Evolutionary conservation across 2,113 vertebrate genomes (phyloP), one percentile per base, ranked within the genome.

Genomic region (Myrmecophaga tridactyla): DNA sequence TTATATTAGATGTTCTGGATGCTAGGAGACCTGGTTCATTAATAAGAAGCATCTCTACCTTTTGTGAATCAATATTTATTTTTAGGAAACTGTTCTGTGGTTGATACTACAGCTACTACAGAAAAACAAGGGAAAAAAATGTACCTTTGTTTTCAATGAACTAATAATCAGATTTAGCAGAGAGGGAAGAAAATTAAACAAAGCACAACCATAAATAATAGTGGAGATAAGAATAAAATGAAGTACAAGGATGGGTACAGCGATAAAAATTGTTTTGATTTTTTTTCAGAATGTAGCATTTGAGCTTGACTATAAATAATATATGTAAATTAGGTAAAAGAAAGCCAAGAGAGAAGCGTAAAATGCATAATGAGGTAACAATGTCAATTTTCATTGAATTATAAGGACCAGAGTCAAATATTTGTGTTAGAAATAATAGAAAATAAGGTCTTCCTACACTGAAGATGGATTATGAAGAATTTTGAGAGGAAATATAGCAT

Each of bases 281-380:
- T 76, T 84, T 62, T 56, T 46, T 43, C 1, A n/a, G 18, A 65
- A 70, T 46, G 23, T n/a, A 11, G 9, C 5, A 82, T 82, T 90
- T 75, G 63, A 92, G 36, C 58, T 94, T 34, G 34, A 82, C 67
- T 86, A 80, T 62, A 9, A 76, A 94, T 75, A 76, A 94, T 75
- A 69, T 75, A 9, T 2, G 62, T 67, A 90, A n/a, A 58, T 43
- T 51, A 73, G 34, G 34, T 65, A 43, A 87, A 76, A 70, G 13
- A 77, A 83, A 90, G 29, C 15, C 21, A 95, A 27, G 9, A 69
- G 12, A 76, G n/a, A 83, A 23, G 1, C 31, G 63, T 70, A 72
- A 72, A 82, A 76, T 39, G 27, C 18, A 3, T 69, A 72, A 58
- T 53, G 2, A 51, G 43, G 34, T 5, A 63, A 15, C 11, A 94